phyloP scores from a whole-genome alignment of 1,140 invertebrate species.

The Drosophila lowei region DNA sequence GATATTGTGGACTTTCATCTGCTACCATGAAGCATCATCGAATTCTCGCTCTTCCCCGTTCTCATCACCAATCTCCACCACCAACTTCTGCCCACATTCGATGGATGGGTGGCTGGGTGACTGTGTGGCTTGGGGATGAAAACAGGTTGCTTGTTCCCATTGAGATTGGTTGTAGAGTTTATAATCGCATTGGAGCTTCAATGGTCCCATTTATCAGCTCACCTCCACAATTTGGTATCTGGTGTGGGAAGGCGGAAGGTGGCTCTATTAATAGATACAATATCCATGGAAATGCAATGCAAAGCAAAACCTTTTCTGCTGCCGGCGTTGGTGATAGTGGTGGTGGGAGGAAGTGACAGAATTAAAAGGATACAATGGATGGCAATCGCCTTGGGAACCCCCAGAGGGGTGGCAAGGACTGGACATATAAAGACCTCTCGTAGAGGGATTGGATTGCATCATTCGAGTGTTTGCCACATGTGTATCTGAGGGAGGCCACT shows the following conservation, averaged over 20 bases:
- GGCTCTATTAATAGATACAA: constrained; percentile 21
- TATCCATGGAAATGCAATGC: constrained; percentile 26
- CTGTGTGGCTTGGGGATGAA: no score
- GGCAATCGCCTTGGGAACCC: background rate
- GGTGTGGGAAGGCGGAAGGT: background rate
- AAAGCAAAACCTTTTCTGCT: no score
- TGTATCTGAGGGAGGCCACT: no score
- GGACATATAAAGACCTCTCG: no score
- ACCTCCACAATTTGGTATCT: background rate
- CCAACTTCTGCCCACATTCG: no score
- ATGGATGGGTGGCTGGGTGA: no score
- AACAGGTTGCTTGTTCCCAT: constrained; percentile 4
- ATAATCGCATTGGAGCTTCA: constrained; percentile 6
- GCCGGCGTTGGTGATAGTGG: background rate
- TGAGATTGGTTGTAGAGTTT: constrained; percentile 18
- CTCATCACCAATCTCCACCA: no score
- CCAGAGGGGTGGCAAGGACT: no score
- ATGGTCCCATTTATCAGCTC: background rate
- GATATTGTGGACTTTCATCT: no score
- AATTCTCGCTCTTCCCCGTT: no score
- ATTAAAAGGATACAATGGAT: background rate
- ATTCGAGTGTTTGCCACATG: no score
- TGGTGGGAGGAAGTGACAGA: background rate
- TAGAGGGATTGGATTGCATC: background rate
- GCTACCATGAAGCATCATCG: no score